Evolutionary conservation across 2,113 vertebrate genomes (phyloP).

Genomic region (Corydoras maculifer): DNA sequence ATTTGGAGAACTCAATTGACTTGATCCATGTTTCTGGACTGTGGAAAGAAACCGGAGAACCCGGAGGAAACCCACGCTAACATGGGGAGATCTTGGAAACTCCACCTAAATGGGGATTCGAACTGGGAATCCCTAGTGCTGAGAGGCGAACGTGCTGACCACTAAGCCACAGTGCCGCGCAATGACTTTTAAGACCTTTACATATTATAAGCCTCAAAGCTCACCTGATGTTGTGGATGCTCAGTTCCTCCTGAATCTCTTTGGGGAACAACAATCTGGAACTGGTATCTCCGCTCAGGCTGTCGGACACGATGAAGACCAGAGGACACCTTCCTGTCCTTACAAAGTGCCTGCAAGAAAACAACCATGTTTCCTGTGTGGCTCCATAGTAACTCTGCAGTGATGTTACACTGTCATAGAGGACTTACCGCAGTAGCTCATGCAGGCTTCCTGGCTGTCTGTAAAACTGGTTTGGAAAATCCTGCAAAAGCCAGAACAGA

Average conservation of each 20-base stretch:
- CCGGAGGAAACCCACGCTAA: too few relatives aligned
- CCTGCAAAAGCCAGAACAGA: conserved; percentile 58
- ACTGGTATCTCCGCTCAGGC: conserved; percentile 74
- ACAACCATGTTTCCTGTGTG: too few relatives aligned
- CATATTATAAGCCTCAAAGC: not conserved
- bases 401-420: not conserved
- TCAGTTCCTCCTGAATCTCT: conserved; percentile 78
- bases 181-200: too few relatives aligned
- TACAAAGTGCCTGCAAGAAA: conserved; percentile 70
- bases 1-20: too few relatives aligned
- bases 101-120: too few relatives aligned
- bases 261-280: conserved; percentile 78
- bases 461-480: conserved; percentile 94
- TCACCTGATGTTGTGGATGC: conserved; percentile 77
- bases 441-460: conserved; percentile 77
- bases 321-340: conserved; percentile 74
- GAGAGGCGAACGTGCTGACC: too few relatives aligned
- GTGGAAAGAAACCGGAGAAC: too few relatives aligned
- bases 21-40: too few relatives aligned
- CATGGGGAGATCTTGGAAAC: too few relatives aligned
- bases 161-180: too few relatives aligned
- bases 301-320: conserved; percentile 84
- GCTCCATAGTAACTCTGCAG: not conserved
- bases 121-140: too few relatives aligned
- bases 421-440: conserved; percentile 79